These are phyloP conservation scores for Drosophila nebulosa DNA, from an alignment of 1,140 invertebrate genomes.

Conservation along the genomic window DNA sequence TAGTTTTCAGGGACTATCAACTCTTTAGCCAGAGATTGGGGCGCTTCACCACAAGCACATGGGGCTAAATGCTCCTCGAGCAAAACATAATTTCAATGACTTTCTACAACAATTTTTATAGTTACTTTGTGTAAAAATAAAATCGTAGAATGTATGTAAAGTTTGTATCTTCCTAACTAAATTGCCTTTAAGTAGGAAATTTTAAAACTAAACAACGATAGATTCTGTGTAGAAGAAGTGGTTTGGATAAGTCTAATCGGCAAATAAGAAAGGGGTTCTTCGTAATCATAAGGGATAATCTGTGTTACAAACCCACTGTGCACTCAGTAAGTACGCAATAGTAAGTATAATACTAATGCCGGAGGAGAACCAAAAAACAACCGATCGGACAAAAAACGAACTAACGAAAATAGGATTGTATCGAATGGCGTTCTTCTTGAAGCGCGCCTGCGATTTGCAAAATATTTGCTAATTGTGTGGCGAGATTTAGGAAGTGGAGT, in stretches of 20 bases:
- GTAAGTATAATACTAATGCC: slow-evolving; percentile 76
- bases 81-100: not conserved
- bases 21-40: not conserved
- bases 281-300: too few relatives aligned
- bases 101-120: too few relatives aligned
- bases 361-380: slow-evolving; percentile 13
- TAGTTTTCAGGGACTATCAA: slow-evolving; percentile 12
- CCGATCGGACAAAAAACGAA: slow-evolving; percentile 20
- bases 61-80: not conserved
- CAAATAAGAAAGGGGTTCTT: too few relatives aligned
- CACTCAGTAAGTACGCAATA: slow-evolving; percentile 18
- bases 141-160: too few relatives aligned
- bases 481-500: slow-evolving; percentile 79
- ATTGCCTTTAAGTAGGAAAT: too few relatives aligned
- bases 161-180: too few relatives aligned
- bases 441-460: slow-evolving; percentile 79
- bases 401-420: slow-evolving; percentile 80
- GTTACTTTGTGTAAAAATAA: too few relatives aligned
- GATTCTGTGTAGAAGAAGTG: too few relatives aligned
- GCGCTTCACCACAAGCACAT: too few relatives aligned
- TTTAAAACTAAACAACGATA: too few relatives aligned
- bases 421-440: slow-evolving; percentile 76
- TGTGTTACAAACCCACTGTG: slow-evolving; percentile 22
- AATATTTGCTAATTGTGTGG: slow-evolving; percentile 81
- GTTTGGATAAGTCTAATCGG: too few relatives aligned